These are phyloP conservation scores for Trinectes maculatus DNA, from an alignment of 2,113 vertebrate genomes.

Conservation along the genomic window DNA sequence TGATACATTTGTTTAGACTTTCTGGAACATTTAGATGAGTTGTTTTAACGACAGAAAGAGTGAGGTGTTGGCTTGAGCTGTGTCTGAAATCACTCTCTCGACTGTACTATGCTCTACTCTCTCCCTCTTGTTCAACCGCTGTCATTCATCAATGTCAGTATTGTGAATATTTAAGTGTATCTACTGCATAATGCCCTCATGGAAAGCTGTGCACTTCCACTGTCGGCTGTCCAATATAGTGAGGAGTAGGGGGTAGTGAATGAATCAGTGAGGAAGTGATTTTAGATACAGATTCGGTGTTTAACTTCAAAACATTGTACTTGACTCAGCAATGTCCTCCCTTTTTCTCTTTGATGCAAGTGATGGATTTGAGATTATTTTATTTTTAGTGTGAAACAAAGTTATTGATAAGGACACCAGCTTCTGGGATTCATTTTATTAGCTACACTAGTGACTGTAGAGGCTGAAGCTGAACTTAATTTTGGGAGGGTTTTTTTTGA, in stretches of 20 bases:
- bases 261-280: neutral
- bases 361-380: neutral
- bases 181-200: neutral
- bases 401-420: neutral
- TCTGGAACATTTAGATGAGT: too few relatives aligned
- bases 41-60: neutral
- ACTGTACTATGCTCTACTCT: too few relatives aligned
- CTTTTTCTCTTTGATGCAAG: constrained; percentile 1
- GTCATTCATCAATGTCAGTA: too few relatives aligned
- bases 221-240: neutral
- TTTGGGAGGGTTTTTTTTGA: constrained; percentile 12
- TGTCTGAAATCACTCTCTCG: neutral
- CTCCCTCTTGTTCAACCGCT: neutral
- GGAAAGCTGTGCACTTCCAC: neutral
- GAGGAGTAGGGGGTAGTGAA: neutral
- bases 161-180: neutral
- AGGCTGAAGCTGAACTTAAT: neutral
- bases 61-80: too few relatives aligned
- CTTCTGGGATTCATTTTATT: constrained; percentile 1
- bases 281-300: too few relatives aligned
- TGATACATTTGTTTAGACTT: neutral
- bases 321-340: neutral
- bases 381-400: neutral
- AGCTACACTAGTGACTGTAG: neutral
- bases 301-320: neutral